A percentile compares a stretch with the other conserved stretches of the same genome.
phyloP scores from a whole-genome alignment of 2,888 invertebrate species.

The Encarsia formosa region DNA sequence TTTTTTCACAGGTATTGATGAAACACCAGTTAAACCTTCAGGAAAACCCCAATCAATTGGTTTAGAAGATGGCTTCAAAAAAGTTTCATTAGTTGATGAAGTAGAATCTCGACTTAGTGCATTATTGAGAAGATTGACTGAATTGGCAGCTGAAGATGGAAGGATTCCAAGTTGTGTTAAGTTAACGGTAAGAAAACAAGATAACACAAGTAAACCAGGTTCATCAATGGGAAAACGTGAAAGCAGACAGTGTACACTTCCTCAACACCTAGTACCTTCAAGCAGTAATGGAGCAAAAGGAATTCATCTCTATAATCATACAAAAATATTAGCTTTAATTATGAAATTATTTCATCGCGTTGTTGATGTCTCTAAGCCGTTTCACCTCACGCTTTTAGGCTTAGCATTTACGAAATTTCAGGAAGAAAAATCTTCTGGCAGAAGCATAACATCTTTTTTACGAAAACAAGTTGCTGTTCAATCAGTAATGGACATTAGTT shows the following conservation, averaged over 20 bases:
- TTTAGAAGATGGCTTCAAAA: constrained; percentile 73
- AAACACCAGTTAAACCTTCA: constrained; percentile 66
- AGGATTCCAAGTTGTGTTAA: constrained; percentile 72
- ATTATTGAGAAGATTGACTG: constrained; percentile 65
- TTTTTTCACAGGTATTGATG: constrained; percentile 56
- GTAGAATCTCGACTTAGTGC: constrained; percentile 69
- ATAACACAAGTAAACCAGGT: constrained; percentile 58
- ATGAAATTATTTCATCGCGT: constrained; percentile 74
- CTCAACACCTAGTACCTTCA: constrained; percentile 62
- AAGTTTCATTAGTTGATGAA: constrained; percentile 68
- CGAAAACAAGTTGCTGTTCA: constrained; percentile 76
- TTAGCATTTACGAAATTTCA: constrained; percentile 74
- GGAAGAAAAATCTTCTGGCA: constrained; percentile 65
- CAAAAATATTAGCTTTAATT: constrained; percentile 65
- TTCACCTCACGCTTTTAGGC: constrained; percentile 76
- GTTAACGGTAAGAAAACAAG: constrained; percentile 70
- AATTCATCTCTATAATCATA: constrained; percentile 52
- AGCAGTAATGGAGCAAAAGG: constrained; percentile 51
- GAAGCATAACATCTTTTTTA: constrained; percentile 71
- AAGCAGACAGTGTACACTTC: constrained; percentile 63
- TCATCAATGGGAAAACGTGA: constrained; percentile 63
- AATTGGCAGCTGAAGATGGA: constrained; percentile 73
- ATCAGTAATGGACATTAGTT: constrained; percentile 56
- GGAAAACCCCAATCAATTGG: constrained; percentile 78
- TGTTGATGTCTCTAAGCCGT: constrained; percentile 68